Base-by-base conservation (phyloP, 2,113 vertebrate genomes). In the cat (Felis catus) region DNA sequence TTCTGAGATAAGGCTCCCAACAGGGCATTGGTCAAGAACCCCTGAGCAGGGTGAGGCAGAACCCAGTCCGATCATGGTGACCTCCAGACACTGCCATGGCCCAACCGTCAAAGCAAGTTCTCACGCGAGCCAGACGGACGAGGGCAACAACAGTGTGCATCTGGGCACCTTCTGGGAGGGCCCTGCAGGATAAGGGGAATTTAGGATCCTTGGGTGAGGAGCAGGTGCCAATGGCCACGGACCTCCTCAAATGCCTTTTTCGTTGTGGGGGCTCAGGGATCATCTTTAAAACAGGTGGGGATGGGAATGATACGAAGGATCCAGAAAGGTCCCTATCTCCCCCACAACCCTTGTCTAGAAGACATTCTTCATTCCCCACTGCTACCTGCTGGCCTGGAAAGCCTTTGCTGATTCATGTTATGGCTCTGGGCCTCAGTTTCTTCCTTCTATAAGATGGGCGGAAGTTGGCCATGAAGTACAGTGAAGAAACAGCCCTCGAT, bases 41-140 rank as follows among this genome's bases (percentile, higher is more conserved):
- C 51, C 0, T 3, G 36, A 41, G 55, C 7, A 4, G 74, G 18
- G 36, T 6, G 39, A 10, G 3, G 81, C 1, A 2, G 23, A 10
- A 1, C 19, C 68, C 51, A n/a, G 41, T 10, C 48, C 45, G 53
- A 31, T 5, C 25, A 0, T 0, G 4, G 91, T 66, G 23, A 6
- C 71, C 71, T 83, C 88, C 65, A 70, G 73, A 71, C 51, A 6
- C 58, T 18, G 36, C 48, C 4, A 7, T 11, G 29, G 80, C 36
- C 51, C 36, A 3, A n/a, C 31, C 18, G 2, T 65, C 41, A 31
- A 7, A 15, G 31, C 25, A 10, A 5, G 41, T 51, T 51, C 80
- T 94, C 27, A 7, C 0, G 2, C 23, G 41, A 81, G 9, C 71
- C 71, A 21, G 36, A 41, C 0, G 6, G 65, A 68, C 41, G 36